Base-by-base conservation (phyloP, 2,888 invertebrate species). In the Allacma fusca region DNA sequence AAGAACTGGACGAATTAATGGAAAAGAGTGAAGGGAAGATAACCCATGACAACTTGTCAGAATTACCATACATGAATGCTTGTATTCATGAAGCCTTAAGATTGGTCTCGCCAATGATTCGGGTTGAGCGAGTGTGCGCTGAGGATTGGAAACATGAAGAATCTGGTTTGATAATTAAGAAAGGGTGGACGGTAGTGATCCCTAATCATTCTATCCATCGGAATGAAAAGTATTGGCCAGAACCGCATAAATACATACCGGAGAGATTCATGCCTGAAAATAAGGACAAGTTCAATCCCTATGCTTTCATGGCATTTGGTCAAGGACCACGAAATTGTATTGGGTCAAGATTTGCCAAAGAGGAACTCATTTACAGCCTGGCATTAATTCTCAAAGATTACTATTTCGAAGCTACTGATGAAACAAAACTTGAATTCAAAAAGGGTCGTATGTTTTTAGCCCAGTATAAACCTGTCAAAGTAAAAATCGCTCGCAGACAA, bases 111-210 rank as follows among this genome's bases (percentile, higher is more conserved):
- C 80, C 81, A 21, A 81, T 84, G 34, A 75, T 77, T 19, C 74
- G 82, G n/a, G 44, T 78, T 13, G 82, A 83, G 62, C 75, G 84
- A 26, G 68, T 82, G 19, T 83, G 83, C 64, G 81, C 80, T 0
- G 81, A 83, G 64, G 80, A 83, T 34, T 84, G 84, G 84, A 78
- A 71, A 26, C 79, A 80, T 77, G 77, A 79, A 79, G 67, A 68
- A 19, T 43, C 68, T 28, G 81, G 80, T 68, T 43, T 82, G 44
- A 28, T 65, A 9, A 82, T 82, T 59, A 79, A 77, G 23, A 81
- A 81, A 62, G 83, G 83, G 13, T 78, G 64, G 24, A 50, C 43
- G 0, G 78, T 83, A 4, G 73, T 79, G 7, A 21, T 83, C 19
- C 80, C 83, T 13, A 70, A 79, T 19, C 81, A 80, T 80, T 80